A percentile compares a stretch with the other conserved stretches of the same genome.
Evolutionary conservation across 1,140 invertebrate genomes (phyloP).

Genomic region (Calliphora vicina): DNA sequence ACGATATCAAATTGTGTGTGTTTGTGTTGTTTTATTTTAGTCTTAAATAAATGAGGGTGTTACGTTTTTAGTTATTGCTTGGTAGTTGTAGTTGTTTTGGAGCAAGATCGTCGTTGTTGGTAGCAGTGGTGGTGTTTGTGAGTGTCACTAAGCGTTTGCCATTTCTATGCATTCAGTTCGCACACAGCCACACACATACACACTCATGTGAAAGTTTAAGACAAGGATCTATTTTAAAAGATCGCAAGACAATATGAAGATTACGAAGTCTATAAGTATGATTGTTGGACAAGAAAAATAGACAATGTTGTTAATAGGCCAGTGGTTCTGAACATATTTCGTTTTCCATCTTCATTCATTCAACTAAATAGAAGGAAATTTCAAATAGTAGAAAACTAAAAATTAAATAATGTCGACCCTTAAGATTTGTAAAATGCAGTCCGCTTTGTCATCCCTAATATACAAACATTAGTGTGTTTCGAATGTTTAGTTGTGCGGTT

Average conservation of each 20-base stretch:
- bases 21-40: background rate
- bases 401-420: too few species aligned
- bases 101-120: too few species aligned
- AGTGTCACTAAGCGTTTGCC: background rate
- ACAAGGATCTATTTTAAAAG: slow-evolving; percentile 25
- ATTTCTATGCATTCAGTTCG: slow-evolving; percentile 8
- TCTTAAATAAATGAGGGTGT: slow-evolving; percentile 20
- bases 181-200: background rate
- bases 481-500: too few species aligned
- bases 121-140: background rate
- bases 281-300: slow-evolving; percentile 15
- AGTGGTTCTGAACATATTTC: background rate
- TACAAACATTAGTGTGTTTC: too few species aligned
- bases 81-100: too few species aligned
- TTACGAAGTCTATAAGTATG: slow-evolving; percentile 12
- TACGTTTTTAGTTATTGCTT: slow-evolving; percentile 18
- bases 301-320: background rate
- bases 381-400: too few species aligned
- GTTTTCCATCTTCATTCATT: too few species aligned
- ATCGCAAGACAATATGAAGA: slow-evolving; percentile 33
- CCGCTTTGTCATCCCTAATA: too few species aligned
- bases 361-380: too few species aligned
- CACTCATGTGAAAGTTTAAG: background rate
- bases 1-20: background rate
- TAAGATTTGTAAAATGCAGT: too few species aligned